These are phyloP conservation scores for Pogonocichla stellata DNA, from an alignment of 2,113 vertebrate species.

Conservation along the genomic window DNA sequence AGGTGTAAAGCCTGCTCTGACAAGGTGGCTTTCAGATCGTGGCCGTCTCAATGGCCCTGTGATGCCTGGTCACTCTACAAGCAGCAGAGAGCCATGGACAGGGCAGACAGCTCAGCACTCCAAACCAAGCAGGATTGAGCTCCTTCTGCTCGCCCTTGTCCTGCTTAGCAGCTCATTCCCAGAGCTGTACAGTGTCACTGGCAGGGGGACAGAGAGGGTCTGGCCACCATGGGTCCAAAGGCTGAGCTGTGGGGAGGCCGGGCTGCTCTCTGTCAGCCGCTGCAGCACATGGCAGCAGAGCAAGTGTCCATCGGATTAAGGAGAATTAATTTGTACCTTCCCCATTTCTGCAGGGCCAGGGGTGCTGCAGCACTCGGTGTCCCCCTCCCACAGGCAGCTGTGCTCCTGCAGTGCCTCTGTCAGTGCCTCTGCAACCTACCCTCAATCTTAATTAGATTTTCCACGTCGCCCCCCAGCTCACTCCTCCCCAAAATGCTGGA, in stretches of 20 bases:
- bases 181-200: rapidly evolving
- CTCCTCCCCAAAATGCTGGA: conserved; percentile 44
- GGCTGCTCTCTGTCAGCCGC: background rate
- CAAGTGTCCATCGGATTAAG: background rate
- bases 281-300: background rate
- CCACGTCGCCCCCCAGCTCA: background rate
- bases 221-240: rapidly evolving
- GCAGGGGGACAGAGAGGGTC: background rate
- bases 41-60: background rate
- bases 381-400: background rate
- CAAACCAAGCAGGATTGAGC: background rate
- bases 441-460: conserved; percentile 19
- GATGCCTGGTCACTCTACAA: rapidly evolving
- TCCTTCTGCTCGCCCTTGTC: background rate
- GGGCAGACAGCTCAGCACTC: background rate
- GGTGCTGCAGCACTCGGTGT: rapidly evolving
- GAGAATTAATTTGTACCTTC: conserved; percentile 7
- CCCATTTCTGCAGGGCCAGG: rapidly evolving
- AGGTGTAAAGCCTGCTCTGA: background rate
- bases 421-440: background rate
- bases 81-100: background rate
- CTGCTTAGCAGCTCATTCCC: background rate
- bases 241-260: rapidly evolving
- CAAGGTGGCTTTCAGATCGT: background rate
- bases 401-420: background rate